Percentiles rank a stretch among this genome's conserved stretches.
phyloP scores from a whole-genome alignment of 2,113 vertebrate genomes.

The Gymnocephalus cernua region DNA sequence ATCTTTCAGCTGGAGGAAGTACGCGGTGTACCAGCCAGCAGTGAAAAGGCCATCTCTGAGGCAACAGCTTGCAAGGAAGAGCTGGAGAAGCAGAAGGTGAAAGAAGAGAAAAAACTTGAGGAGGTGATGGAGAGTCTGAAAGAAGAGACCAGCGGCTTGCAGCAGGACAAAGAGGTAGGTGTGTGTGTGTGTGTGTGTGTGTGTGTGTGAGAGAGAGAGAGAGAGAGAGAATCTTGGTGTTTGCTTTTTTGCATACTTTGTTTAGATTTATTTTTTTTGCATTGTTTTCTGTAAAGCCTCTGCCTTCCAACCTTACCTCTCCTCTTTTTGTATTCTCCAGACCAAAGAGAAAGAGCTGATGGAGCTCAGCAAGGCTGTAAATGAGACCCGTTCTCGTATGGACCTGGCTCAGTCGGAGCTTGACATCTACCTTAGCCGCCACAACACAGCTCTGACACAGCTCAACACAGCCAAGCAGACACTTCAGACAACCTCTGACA shows the following conservation, averaged over 20 bases:
- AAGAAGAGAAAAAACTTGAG: slow-evolving; percentile 89
- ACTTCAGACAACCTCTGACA: slow-evolving; percentile 84
- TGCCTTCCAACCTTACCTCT: background rate
- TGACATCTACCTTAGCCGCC: slow-evolving; percentile 92
- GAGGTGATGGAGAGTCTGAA: slow-evolving; percentile 92
- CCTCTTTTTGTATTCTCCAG: slow-evolving; percentile 74
- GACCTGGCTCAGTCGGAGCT: slow-evolving; percentile 93
- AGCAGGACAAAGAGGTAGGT: slow-evolving; percentile 92
- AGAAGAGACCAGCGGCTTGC: slow-evolving; percentile 91
- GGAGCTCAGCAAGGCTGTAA: slow-evolving; percentile 91
- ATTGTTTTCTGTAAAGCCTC: background rate
- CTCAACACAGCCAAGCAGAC: slow-evolving; percentile 88
- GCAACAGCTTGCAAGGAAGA: slow-evolving; percentile 84
- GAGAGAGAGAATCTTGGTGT: background rate
- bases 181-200: background rate
- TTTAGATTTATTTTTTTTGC: background rate
- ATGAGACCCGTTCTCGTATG: slow-evolving; percentile 91
- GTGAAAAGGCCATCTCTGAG: slow-evolving; percentile 87
- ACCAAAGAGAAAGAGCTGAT: slow-evolving; percentile 92
- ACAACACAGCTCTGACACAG: slow-evolving; percentile 89
- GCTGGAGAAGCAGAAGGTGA: slow-evolving; percentile 88
- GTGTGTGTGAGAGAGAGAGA: too few species aligned
- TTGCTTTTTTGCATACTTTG: background rate
- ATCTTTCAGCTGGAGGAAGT: slow-evolving; percentile 89
- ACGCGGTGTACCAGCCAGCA: slow-evolving; percentile 83